Evolutionary conservation across 2,888 invertebrate species (phyloP), one percentile per base, ranked within the genome.

Genomic region (Hartigia nigra): DNA sequence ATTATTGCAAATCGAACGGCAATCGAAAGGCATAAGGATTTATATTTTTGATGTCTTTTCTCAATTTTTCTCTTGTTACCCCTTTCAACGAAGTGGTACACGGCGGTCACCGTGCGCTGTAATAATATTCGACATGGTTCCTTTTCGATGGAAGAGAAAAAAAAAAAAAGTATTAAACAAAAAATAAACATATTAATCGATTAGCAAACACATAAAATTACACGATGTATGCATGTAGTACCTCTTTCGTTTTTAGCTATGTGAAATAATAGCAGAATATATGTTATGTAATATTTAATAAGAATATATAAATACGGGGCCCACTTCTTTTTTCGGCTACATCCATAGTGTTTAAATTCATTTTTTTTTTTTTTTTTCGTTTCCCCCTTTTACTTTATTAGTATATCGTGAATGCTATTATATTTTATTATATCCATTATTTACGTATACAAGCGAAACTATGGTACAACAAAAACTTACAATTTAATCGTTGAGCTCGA

Each of bases 261-360:
- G 86, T 88, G 85, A 90, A 89, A 90, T 88, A 88, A 91, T 88
- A 89, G 87, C 87, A 85, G 88, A 90, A 89, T 90, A 90, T 87
- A 89, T 82, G 83, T 90, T 89, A 89, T 87, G 87, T 88, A 87
- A 88, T 90, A 89, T 88, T 88, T 90, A 89, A 87, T 90, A 88
- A 88, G 87, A 90, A 89, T 89, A 91, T 90, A 90, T 88, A 88
- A 55, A 89, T 87, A 84, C 83, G 90, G 90, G 90, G 90, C 90
- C 90, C 90, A 89, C 88, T 82, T 85, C 83, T 83, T 77, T 84
- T 89, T 87, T 87, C 84, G 86, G 85, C 90, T 90, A 90, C 88
- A 88, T 89, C 84, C 84, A 88, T 88, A 88, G 83, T 88, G 86
- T 85, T 87, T 84, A 82, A 86, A 85, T 82, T 79, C 79, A 79